phyloP scores from a whole-genome alignment of 2,113 vertebrate species.

The Hippocampus mohnikei region DNA sequence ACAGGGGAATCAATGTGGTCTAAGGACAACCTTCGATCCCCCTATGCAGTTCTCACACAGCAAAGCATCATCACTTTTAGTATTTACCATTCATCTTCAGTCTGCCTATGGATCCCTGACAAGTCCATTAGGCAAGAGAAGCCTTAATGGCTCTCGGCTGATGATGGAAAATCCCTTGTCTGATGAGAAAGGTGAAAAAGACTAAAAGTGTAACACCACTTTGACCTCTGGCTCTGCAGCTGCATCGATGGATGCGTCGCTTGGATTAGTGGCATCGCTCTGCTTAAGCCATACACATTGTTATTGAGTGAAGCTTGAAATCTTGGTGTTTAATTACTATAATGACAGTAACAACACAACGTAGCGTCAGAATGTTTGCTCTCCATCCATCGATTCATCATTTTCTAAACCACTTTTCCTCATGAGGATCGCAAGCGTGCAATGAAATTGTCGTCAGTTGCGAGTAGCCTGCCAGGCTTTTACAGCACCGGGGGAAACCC shows the following conservation, averaged over 20 bases:
- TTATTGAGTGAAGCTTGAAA: slow-evolving; percentile 33
- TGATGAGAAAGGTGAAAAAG: slow-evolving; percentile 64
- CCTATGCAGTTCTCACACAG: slow-evolving; percentile 48
- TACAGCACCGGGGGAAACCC: no score
- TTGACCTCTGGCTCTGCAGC: slow-evolving; percentile 55
- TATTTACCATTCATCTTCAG: slow-evolving; percentile 73
- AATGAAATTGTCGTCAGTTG: no score
- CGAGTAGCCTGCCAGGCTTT: no score
- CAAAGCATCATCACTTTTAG: slow-evolving; percentile 67
- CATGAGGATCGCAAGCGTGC: no score
- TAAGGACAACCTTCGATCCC: slow-evolving; percentile 50
- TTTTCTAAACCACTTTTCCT: no score
- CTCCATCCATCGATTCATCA: no score
- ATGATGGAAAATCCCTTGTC: slow-evolving; percentile 72
- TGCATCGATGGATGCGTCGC: slow-evolving; percentile 34
- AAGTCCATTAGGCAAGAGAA: slow-evolving; percentile 75
- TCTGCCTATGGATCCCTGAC: slow-evolving; percentile 69
- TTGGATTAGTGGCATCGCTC: slow-evolving; percentile 33
- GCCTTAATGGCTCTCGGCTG: slow-evolving; percentile 66
- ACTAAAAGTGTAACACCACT: slow-evolving; percentile 53
- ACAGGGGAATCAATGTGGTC: slow-evolving; percentile 68
- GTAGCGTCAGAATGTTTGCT: no score
- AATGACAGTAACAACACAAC: no score
- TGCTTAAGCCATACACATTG: slow-evolving; percentile 17
- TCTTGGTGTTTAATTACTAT: slow-evolving; percentile 1